Evolutionary conservation across 2,888 invertebrate species (phyloP).

Genomic region (Pteria penguin): DNA sequence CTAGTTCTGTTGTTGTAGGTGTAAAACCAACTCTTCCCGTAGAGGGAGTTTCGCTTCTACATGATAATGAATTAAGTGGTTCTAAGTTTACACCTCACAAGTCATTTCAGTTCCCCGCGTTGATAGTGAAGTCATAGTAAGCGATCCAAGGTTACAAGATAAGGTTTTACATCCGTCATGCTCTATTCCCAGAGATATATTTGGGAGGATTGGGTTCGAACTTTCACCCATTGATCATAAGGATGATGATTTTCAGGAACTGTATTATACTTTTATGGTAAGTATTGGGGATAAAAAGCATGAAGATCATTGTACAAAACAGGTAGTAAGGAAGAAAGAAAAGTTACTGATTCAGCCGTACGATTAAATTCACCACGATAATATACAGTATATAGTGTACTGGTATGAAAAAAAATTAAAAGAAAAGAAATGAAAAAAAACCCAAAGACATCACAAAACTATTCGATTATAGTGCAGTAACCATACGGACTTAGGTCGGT

Average conservation of each 20-base stretch:
- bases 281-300: background rate
- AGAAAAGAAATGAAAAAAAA: too few species aligned
- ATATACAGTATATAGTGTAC: too few species aligned
- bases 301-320: background rate
- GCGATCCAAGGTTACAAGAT: background rate
- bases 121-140: background rate
- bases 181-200: slow-evolving; percentile 17
- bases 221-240: too few species aligned
- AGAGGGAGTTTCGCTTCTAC: slow-evolving; percentile 31
- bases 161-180: slow-evolving; percentile 16
- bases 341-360: too few species aligned
- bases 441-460: too few species aligned
- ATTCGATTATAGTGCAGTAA: too few species aligned
- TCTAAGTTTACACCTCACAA: slow-evolving; percentile 31
- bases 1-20: slow-evolving; percentile 40
- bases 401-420: too few species aligned
- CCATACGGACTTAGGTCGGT: too few species aligned
- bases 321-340: too few species aligned
- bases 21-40: slow-evolving; percentile 32
- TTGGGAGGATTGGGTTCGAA: background rate
- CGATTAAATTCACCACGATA: too few species aligned
- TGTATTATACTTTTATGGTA: too few species aligned
- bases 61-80: slow-evolving; percentile 48
- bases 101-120: slow-evolving; percentile 10
- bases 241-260: too few species aligned